Evolutionary conservation across 2,888 invertebrate genomes (phyloP).

Genomic region (Caenorhabditis sp.): DNA sequence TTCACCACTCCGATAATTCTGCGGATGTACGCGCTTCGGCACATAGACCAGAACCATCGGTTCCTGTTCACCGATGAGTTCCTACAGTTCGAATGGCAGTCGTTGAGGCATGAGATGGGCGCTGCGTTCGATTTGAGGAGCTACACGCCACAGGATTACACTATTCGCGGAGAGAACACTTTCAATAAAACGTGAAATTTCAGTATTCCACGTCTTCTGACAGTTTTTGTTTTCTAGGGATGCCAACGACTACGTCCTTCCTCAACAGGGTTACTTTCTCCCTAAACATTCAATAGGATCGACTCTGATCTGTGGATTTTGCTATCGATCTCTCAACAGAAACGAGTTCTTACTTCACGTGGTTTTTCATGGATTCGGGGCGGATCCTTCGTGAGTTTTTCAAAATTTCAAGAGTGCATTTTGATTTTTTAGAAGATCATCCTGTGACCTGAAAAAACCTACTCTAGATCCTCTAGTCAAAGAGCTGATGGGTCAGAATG

Average conservation of each 20-base stretch:
- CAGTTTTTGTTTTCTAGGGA: conserved; percentile 25
- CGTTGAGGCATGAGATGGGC: conserved; percentile 27
- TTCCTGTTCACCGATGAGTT: conserved; percentile 44
- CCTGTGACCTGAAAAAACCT: background rate
- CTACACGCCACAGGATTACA: conserved; percentile 27
- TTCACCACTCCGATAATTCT: conserved; percentile 44
- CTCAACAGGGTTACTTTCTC: conserved; percentile 43
- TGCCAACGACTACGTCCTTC: conserved; percentile 48
- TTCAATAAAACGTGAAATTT: conserved; percentile 40
- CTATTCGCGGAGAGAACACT: conserved; percentile 31
- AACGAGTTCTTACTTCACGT: conserved; percentile 31
- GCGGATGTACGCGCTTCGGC: conserved; percentile 46
- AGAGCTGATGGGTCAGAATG: conserved; percentile 16
- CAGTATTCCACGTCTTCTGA: no score
- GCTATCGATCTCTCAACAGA: conserved; percentile 26
- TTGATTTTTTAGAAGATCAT: background rate
- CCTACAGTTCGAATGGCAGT: conserved; percentile 45
- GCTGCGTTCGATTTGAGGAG: conserved; percentile 31
- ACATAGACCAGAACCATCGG: conserved; percentile 43
- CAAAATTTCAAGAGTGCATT: background rate
- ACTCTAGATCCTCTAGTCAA: background rate
- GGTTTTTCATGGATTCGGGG: conserved; percentile 29
- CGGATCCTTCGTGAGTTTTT: background rate
- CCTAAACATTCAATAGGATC: background rate
- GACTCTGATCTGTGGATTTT: conserved; percentile 55